Conservation (phyloP, 2,797 vertebrate genomes). For the Cichlasoma orientale region DNA sequence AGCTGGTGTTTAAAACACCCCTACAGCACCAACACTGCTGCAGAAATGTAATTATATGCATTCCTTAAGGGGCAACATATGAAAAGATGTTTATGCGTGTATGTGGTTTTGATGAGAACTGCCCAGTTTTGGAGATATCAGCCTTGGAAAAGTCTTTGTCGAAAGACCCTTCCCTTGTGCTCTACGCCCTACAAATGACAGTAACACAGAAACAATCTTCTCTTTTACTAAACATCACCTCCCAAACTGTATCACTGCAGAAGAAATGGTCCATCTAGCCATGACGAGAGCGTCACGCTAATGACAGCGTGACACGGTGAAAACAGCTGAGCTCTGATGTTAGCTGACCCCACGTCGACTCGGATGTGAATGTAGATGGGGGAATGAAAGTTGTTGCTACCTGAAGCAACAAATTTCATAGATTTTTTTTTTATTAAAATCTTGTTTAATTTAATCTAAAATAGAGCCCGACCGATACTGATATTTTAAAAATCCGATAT, state of each 20-base stretch:
- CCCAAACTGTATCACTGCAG: background rate
- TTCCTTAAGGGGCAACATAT: background rate
- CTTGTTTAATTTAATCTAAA: background rate
- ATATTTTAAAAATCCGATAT: background rate
- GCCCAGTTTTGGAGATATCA: background rate
- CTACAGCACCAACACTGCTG: background rate
- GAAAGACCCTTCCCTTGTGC: background rate
- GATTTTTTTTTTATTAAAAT: background rate
- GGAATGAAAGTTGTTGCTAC: no score
- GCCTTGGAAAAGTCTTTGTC: background rate
- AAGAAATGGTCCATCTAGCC: background rate
- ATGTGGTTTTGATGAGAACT: background rate
- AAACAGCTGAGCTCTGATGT: background rate
- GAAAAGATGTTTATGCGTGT: background rate
- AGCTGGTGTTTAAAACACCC: background rate
- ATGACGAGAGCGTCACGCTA: background rate
- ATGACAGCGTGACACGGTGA: background rate
- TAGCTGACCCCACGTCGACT: background rate
- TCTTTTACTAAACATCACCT: background rate
- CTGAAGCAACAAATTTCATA: no score
- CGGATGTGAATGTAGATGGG: no score
- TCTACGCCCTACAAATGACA: background rate
- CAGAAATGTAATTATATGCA: slow-evolving; percentile 4
- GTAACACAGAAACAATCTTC: background rate
- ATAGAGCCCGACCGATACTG: background rate